Conservation (phyloP, 2,888 invertebrate genomes). For the Idaea aversata region DNA sequence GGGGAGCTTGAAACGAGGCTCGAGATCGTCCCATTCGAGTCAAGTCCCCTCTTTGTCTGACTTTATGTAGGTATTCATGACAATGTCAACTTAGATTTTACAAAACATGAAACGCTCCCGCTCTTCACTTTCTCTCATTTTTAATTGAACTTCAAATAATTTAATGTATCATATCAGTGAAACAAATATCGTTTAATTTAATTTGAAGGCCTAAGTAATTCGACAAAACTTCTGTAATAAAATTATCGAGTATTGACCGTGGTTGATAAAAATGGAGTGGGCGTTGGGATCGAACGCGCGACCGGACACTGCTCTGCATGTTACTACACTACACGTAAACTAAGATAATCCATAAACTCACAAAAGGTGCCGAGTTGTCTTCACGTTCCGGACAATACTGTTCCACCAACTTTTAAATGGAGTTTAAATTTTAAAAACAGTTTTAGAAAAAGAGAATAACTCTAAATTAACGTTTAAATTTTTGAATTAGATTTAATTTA, state of each 20-base stretch:
- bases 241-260: constrained; percentile 77
- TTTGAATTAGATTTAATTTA: too few relatives aligned
- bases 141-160: constrained; percentile 34
- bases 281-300: constrained; percentile 52
- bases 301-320: constrained; percentile 68
- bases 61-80: constrained; percentile 20
- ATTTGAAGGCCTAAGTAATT: constrained; percentile 74
- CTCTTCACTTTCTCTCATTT: constrained; percentile 11
- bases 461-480: neutral
- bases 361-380: constrained; percentile 77
- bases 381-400: constrained; percentile 48
- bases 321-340: constrained; percentile 74
- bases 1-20: constrained; percentile 43
- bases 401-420: constrained; percentile 37
- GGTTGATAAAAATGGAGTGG: constrained; percentile 60
- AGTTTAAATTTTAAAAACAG: constrained; percentile 27
- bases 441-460: neutral
- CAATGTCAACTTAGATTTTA: constrained; percentile 14
- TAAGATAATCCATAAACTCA: constrained; percentile 75
- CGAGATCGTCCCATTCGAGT: constrained; percentile 39
- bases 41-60: constrained; percentile 24
- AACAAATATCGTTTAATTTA: constrained; percentile 75
- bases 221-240: constrained; percentile 79
- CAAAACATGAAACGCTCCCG: constrained; percentile 18
- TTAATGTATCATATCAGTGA: constrained; percentile 58